A percentile compares a stretch with the other conserved stretches of the same genome.
Evolutionary conservation across 2,888 invertebrate species (phyloP).

Genomic region (Isoperla grammatica): DNA sequence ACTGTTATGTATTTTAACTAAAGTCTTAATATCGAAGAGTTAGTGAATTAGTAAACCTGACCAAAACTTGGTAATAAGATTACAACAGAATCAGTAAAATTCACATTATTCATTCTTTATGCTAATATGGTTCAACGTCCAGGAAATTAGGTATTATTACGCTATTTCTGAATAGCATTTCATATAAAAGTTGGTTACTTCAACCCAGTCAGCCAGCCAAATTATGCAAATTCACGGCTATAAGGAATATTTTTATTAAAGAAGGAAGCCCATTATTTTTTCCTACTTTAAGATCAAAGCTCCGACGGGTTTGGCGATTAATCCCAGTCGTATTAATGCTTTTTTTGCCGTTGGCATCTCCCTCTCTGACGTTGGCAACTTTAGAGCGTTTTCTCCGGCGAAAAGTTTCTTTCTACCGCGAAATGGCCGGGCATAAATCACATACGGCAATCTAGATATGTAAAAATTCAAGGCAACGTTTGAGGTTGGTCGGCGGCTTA

Average conservation of each 20-base stretch:
- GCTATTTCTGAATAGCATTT: too few relatives aligned
- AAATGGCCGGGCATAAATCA: constrained; percentile 1
- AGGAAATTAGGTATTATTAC: too few relatives aligned
- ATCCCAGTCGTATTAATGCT: constrained; percentile 3
- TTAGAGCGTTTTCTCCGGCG: background rate
- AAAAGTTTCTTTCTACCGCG: constrained; percentile 4
- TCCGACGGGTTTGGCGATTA: background rate
- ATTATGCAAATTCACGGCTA: background rate
- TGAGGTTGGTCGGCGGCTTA: too few relatives aligned
- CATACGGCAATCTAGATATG: constrained; percentile 5
- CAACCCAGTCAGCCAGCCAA: too few relatives aligned
- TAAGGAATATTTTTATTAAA: background rate
- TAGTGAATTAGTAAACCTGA: too few relatives aligned
- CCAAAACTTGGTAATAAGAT: too few relatives aligned
- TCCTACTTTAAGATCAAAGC: background rate
- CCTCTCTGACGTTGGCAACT: background rate
- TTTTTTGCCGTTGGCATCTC: background rate
- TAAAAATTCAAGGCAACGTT: background rate
- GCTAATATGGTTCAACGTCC: too few relatives aligned
- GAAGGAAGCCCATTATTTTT: background rate
- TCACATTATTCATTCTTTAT: too few relatives aligned
- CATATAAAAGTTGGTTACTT: too few relatives aligned
- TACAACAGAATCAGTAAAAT: too few relatives aligned
- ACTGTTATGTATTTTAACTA: too few relatives aligned
- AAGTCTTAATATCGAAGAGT: too few relatives aligned